Conservation (phyloP, 2,113 vertebrate species). For the Hemiscyllium ocellatum region DNA sequence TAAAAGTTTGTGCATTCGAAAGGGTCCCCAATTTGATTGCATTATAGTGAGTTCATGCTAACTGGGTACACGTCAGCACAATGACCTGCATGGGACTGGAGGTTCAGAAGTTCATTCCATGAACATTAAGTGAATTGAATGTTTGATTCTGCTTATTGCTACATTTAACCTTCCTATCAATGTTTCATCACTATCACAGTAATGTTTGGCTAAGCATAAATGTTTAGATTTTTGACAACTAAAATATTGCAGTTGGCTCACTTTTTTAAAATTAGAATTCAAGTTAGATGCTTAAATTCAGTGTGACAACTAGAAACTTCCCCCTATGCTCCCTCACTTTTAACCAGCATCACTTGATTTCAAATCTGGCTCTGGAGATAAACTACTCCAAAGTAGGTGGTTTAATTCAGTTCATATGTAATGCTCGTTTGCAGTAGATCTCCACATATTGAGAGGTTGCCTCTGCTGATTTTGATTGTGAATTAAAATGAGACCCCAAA, state of each 20-base stretch:
- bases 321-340: not conserved
- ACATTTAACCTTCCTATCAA: no score
- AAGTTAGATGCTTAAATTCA: not conserved
- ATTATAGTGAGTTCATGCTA: no score
- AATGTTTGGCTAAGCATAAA: not conserved
- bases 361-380: not conserved
- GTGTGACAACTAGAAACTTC: not conserved
- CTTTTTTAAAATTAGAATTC: not conserved
- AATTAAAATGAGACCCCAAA: not conserved
- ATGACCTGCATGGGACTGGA: no score
- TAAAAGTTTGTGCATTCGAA: no score
- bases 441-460: no score
- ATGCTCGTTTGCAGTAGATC: no score
- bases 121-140: no score
- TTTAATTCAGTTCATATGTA: not conserved
- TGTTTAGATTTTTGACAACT: conserved; percentile 17
- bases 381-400: not conserved
- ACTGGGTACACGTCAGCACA: no score
- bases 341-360: not conserved
- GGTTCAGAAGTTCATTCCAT: no score
- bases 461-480: not conserved
- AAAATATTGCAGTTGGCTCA: not conserved
- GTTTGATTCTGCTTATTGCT: no score
- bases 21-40: no score
- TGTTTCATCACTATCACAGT: no score